Percentiles rank a stretch among this genome's conserved stretches.
Evolutionary conservation across 2,888 invertebrate species (phyloP).

Genomic region (Cactoblastis cactorum): DNA sequence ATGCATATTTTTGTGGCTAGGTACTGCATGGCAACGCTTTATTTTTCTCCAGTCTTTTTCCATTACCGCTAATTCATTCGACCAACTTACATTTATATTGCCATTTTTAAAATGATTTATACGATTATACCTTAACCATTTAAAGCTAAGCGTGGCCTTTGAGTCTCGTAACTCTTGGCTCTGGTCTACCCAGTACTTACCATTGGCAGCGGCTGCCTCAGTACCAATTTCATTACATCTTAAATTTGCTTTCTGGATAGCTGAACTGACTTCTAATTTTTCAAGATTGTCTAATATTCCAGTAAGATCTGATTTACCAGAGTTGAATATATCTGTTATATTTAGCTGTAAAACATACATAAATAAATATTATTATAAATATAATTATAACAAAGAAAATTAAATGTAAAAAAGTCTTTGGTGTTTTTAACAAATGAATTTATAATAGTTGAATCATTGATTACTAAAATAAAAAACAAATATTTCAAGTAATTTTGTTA

Average conservation of each 20-base stretch:
- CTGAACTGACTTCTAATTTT: constrained; percentile 24
- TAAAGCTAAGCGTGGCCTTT: too few relatives aligned
- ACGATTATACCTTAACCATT: too few relatives aligned
- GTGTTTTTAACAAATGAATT: not conserved
- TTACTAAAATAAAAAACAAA: too few relatives aligned
- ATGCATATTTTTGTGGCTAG: too few relatives aligned
- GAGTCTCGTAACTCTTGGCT: too few relatives aligned
- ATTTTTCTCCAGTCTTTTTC: too few relatives aligned
- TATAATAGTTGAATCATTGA: too few relatives aligned
- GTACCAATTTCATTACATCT: constrained; percentile 30
- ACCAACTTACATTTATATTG: too few relatives aligned
- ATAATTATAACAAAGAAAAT: not conserved
- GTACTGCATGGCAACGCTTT: too few relatives aligned
- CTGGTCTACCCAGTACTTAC: constrained; percentile 18
- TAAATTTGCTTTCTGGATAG: constrained; percentile 30
- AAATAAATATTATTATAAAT: not conserved
- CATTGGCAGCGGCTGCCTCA: constrained; percentile 35
- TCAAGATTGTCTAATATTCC: constrained; percentile 26
- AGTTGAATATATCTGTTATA: constrained; percentile 25
- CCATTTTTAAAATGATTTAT: too few relatives aligned
- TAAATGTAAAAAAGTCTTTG: not conserved
- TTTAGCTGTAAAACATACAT: constrained; percentile 23
- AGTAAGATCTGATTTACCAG: constrained; percentile 20
- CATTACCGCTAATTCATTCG: too few relatives aligned
- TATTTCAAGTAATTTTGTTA: too few relatives aligned